phyloP scores from a whole-genome alignment of 1,140 invertebrate genomes.

The Littorina saxatilis region DNA sequence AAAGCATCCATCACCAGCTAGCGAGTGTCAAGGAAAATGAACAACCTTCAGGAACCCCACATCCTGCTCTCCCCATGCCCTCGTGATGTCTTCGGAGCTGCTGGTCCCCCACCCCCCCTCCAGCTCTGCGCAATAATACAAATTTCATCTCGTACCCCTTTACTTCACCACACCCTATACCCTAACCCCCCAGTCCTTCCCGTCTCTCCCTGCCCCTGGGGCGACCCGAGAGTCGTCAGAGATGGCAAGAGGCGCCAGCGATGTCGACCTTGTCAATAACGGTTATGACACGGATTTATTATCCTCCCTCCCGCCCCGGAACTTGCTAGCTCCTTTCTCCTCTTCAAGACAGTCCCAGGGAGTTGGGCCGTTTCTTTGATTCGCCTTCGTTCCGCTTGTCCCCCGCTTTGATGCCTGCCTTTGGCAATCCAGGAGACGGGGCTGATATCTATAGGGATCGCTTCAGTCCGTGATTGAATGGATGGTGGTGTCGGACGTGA shows the following conservation, averaged over 20 bases:
- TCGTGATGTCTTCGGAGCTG: background rate
- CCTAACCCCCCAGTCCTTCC: constrained; percentile 31
- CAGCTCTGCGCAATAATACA: constrained; percentile 41
- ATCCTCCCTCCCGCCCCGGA: constrained; percentile 18
- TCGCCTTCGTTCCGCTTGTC: constrained; percentile 24
- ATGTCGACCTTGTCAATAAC: constrained; percentile 38
- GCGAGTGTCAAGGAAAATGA: constrained; percentile 43
- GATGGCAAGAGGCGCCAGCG: constrained; percentile 33
- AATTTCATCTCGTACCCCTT: constrained; percentile 43
- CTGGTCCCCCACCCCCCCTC: constrained; percentile 10
- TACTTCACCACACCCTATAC: no score
- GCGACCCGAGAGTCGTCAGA: constrained; percentile 30
- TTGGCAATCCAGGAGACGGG: background rate
- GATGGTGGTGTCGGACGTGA: background rate
- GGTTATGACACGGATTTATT: constrained; percentile 50
- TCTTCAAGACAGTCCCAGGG: constrained; percentile 21
- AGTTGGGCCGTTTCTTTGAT: constrained; percentile 38
- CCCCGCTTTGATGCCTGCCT: constrained; percentile 12
- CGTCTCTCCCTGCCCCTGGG: background rate
- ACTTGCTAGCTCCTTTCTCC: constrained; percentile 32
- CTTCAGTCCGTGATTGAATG: no score
- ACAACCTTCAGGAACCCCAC: constrained; percentile 26
- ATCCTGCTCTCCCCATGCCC: background rate
- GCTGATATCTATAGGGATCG: background rate
- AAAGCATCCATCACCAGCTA: constrained; percentile 43